Evolutionary conservation across 2,797 vertebrate species (phyloP), one percentile per base, ranked within the genome.

Genomic region (Avahi laniger): DNA sequence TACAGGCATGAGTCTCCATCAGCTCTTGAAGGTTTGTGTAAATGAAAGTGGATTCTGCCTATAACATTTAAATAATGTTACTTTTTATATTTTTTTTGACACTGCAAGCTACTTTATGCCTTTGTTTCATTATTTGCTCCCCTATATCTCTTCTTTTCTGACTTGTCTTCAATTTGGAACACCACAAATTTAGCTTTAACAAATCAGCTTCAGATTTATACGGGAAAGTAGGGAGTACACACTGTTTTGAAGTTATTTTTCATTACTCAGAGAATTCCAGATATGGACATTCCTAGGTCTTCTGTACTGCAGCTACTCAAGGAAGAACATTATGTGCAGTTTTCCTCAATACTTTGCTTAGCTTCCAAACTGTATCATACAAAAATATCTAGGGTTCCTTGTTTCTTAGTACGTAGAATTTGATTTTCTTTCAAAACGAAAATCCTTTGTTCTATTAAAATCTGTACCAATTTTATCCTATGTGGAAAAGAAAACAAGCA

Each of bases 361-460:
- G 46, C 52, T 93, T 95, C 91, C 79, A 89, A 94, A 93, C 1
- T 17, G 0, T n/a, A 83, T 69, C 14, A 63, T 38, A 18, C 18
- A 83, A 81, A 93, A 73, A 22, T 83, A 84, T 3, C 38, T 61
- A 76, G 46, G 57, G 12, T 43, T 86, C 33, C 78, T 89, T 95
- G 33, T 75, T 79, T n/a, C 24, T 93, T 52, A 63, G 2, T 9
- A 91, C 18, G 11, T 52, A 5, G 13, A 91, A 93, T 79, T 73
- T 75, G 4, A 72, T 91, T 93, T 92, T 63, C 79, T 85, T 85
- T 92, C 61, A 73, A 75, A 95, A 54, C 35, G 18, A 50, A 91
- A 97, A 87, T 46, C 17, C 5, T 91, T 70, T 79, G 7, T 90
- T 85, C 94, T 73, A 93, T 89, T 93, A 70, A 96, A 95, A 91